Conservation (phyloP, 2,888 invertebrate genomes). For the Ormyrus thymus region DNA sequence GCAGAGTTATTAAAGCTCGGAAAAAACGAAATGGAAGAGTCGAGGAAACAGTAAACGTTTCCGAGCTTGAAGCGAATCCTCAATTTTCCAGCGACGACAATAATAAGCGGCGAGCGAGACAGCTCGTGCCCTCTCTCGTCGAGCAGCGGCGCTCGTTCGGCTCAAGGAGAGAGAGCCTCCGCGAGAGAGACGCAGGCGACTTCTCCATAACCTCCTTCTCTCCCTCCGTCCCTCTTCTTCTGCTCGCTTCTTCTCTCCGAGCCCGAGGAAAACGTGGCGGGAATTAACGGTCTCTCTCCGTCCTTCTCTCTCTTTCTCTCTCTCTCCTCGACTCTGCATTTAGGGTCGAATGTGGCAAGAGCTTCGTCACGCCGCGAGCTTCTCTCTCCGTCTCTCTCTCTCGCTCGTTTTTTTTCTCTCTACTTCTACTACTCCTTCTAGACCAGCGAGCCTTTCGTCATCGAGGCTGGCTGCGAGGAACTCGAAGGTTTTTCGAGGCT, state of each 20-base stretch:
- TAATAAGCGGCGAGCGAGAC: too few relatives aligned
- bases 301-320: neutral
- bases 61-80: too few relatives aligned
- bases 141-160: neutral
- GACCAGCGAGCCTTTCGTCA: constrained; percentile 19
- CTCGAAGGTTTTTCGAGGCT: too few relatives aligned
- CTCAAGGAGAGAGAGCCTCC: neutral
- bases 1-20: too few relatives aligned
- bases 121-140: neutral
- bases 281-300: constrained; percentile 47
- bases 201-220: constrained; percentile 40
- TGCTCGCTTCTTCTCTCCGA: constrained; percentile 22
- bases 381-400: neutral
- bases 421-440: neutral
- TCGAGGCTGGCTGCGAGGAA: neutral
- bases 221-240: too few relatives aligned
- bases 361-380: neutral
- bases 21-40: too few relatives aligned
- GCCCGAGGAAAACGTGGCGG: constrained; percentile 42
- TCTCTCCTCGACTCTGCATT: constrained; percentile 1
- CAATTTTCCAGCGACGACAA: too few relatives aligned
- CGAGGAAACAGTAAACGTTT: too few relatives aligned
- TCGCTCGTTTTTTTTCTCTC: constrained; percentile 9
- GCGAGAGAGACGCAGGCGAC: neutral
- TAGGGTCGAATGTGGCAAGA: constrained; percentile 14